These are phyloP conservation scores for Amblyjoppa proteus DNA, from an alignment of 2,888 invertebrate genomes.

Conservation along the genomic window DNA sequence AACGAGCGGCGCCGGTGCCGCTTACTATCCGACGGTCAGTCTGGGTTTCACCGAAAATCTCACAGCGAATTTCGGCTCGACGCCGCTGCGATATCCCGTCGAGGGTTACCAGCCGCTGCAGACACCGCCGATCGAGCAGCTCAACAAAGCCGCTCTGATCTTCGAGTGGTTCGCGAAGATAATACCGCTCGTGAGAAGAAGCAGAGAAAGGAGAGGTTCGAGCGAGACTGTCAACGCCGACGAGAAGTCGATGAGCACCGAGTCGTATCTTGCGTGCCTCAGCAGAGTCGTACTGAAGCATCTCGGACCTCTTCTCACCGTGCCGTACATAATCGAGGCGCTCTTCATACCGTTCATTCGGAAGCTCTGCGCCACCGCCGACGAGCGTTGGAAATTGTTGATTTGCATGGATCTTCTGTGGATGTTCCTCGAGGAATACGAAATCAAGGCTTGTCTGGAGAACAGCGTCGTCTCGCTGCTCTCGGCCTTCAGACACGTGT, in stretches of 20 bases:
- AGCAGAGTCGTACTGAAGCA: constrained; percentile 86
- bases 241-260: constrained; percentile 75
- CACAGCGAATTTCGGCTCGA: constrained; percentile 92
- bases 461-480: constrained; percentile 88
- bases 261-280: constrained; percentile 80
- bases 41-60: constrained; percentile 91
- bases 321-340: constrained; percentile 90
- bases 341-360: constrained; percentile 88
- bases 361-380: constrained; percentile 71
- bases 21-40: constrained; percentile 93
- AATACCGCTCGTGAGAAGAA: constrained; percentile 74
- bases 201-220: constrained; percentile 33
- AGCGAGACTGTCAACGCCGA: constrained; percentile 52
- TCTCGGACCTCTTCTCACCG: constrained; percentile 87
- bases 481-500: constrained; percentile 88
- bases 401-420: constrained; percentile 88
- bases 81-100: constrained; percentile 89
- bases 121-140: constrained; percentile 78
- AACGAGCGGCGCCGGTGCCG: constrained; percentile 90
- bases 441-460: constrained; percentile 88
- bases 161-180: constrained; percentile 85
- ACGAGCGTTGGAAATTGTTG: constrained; percentile 72
- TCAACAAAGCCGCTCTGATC: constrained; percentile 84
- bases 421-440: constrained; percentile 89
- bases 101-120: constrained; percentile 90